Conservation (phyloP, 2,888 invertebrate genomes). For the Acanthosepion esculentum region DNA sequence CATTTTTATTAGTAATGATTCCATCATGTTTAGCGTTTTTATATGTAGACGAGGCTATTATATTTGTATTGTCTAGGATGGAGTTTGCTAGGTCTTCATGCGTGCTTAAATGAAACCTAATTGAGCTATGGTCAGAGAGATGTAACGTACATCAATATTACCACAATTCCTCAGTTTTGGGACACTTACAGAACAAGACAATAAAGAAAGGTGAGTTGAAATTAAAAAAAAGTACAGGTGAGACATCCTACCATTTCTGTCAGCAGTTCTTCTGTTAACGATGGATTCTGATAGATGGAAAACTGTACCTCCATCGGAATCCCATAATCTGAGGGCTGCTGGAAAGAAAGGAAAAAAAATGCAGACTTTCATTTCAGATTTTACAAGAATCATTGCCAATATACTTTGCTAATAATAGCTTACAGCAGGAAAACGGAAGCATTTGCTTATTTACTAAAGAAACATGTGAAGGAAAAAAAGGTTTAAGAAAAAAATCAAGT, state of each 20-base stretch:
- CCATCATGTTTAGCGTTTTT: no score
- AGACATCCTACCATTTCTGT: conserved; percentile 83
- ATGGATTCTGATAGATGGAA: conserved; percentile 86
- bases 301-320: conserved; percentile 93
- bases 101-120: no score
- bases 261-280: conserved; percentile 86
- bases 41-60: no score
- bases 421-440: background rate
- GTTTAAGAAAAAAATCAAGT: no score
- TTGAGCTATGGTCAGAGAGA: no score
- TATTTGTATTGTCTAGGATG: no score
- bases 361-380: background rate
- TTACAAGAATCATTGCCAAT: background rate
- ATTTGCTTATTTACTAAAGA: background rate
- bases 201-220: background rate
- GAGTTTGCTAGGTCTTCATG: no score
- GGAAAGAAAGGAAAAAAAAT: conserved; percentile 71
- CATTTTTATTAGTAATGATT: no score
- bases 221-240: background rate
- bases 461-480: background rate
- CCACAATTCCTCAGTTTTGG: no score
- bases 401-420: background rate
- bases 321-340: conserved; percentile 91
- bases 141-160: no score
- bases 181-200: background rate